Percentiles rank a stretch among this genome's conserved stretches.
These are phyloP conservation scores for Marronus borbonicus DNA, from an alignment of 2,888 invertebrate species.

Conservation along the genomic window DNA sequence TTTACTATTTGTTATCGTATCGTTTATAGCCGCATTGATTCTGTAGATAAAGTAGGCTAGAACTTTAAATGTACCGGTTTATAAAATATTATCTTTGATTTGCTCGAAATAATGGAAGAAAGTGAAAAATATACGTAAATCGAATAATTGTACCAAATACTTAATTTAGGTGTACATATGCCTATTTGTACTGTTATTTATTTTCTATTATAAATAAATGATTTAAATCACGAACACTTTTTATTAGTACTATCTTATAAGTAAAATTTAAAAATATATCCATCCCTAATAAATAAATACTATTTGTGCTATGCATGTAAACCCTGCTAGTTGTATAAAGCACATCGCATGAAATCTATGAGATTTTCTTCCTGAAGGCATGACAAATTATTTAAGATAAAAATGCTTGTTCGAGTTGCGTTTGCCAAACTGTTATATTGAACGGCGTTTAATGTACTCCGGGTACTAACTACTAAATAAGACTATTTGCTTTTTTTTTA, in stretches of 20 bases:
- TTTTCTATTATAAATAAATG: conserved; percentile 39
- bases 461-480: too few species aligned
- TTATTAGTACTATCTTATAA: conserved; percentile 22
- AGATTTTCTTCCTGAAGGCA: conserved; percentile 7
- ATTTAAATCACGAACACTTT: conserved; percentile 17
- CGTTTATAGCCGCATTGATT: conserved; percentile 76
- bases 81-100: conserved; percentile 1
- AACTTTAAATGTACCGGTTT: neutral
- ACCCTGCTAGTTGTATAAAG: conserved; percentile 1
- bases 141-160: conserved; percentile 42
- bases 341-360: conserved; percentile 34
- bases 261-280: neutral
- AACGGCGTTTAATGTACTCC: too few species aligned
- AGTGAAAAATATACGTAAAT: neutral
- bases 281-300: neutral
- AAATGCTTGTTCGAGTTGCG: too few species aligned
- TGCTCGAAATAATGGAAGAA: neutral
- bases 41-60: conserved; percentile 39
- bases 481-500: too few species aligned
- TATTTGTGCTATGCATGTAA: conserved; percentile 3
- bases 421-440: too few species aligned
- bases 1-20: conserved; percentile 82
- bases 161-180: conserved; percentile 41
- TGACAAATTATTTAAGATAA: neutral
- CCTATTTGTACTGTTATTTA: conserved; percentile 44